Base-by-base conservation (phyloP, 2,888 invertebrate genomes). In the Gastrophysa polygoni region DNA sequence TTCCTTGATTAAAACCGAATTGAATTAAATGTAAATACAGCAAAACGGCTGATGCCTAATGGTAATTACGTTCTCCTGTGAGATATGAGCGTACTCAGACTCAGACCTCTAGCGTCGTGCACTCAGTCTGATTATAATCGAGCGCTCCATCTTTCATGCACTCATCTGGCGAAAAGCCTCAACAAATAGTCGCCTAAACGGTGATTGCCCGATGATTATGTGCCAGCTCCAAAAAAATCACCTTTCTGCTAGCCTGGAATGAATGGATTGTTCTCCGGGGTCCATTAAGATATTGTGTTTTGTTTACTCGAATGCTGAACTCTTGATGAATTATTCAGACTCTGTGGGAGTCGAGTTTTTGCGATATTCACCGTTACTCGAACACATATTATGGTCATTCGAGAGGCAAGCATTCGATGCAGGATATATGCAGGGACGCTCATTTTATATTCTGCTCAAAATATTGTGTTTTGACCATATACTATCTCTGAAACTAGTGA, bases 231-330 rank as follows among this genome's bases (percentile, higher is more conserved):
- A 38, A 38, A 38, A 38, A 8, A 38, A 14, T n/a, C 38, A 38
- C 38, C 14, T 38, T 38, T 38, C 14, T 14, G 14, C 38, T 11
- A 3, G 14, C 14, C 11, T 11, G 38, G 38, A 38, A 14, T 14
- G 38, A 6, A 38, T n/a, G 38, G 11, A 38, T 38, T 38, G 38
- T 38, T 38, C 38, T 38, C 38, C 14, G 14, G 38, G 38, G 38
- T 38, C 38, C 38, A 38, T 38, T 38, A 38, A 38, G 38, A 38
- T 38, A 38, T 38, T 38, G 38, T 38, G 38, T 38, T 38, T 38
- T 38, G 38, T 38, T 38, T 38, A 38, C 38, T 38, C 38, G 38
- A 14, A 38, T 38, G 38, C 38, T 38, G 38, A n/a, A 38, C 38
- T 2, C 6, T n/a, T n/a, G 14, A 38, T 38, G 14, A 38, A 38